A percentile compares a stretch with the other conserved stretches of the same genome.
Evolutionary conservation across 2,113 vertebrate genomes (phyloP).

Genomic region (Cariama cristata): DNA sequence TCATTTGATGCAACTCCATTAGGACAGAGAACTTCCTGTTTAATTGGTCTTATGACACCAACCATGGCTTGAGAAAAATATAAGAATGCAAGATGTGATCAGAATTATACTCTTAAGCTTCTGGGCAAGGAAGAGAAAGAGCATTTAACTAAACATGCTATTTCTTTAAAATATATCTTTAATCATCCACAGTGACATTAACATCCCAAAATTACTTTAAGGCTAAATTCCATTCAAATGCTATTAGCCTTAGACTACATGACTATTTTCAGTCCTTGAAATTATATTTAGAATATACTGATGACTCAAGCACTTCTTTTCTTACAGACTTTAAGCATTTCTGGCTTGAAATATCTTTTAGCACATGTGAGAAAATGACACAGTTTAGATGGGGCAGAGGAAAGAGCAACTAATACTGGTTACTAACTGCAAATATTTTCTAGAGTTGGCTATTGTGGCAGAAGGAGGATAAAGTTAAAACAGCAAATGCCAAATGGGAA

Average conservation of each 20-base stretch:
- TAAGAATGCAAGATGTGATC: neutral
- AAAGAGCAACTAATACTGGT: neutral
- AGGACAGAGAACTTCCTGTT: neutral
- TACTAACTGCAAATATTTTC: neutral
- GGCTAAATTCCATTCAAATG: neutral
- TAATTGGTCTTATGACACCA: neutral
- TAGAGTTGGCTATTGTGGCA: neutral
- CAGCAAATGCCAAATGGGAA: neutral
- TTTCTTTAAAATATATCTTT: neutral
- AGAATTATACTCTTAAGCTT: neutral
- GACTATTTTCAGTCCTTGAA: neutral
- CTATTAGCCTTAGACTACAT: neutral
- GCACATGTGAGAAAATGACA: fast-evolving
- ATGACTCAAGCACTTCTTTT: neutral
- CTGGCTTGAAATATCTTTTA: neutral
- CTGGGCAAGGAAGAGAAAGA: neutral
- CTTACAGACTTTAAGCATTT: neutral
- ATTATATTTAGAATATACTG: neutral
- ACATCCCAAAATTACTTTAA: neutral
- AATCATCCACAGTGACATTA: neutral
- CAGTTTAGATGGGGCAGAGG: neutral
- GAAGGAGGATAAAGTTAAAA: neutral
- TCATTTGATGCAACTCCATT: neutral
- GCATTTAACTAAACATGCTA: neutral
- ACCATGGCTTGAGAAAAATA: neutral